Evolutionary conservation across 1,140 invertebrate genomes (phyloP).

Genomic region (Streblospio benedicti): DNA sequence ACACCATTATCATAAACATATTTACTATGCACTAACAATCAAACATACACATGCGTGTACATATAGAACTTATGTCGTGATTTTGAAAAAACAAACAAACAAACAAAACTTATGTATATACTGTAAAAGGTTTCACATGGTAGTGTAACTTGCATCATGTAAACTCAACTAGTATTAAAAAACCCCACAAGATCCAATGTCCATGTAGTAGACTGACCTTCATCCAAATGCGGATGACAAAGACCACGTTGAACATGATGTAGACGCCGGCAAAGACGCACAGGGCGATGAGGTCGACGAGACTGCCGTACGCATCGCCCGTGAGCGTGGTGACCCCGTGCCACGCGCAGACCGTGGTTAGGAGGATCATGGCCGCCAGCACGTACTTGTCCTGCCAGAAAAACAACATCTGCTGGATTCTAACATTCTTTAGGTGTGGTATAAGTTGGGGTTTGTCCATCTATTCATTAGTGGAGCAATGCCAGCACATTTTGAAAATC

Average conservation of each 20-base stretch:
- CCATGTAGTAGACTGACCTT: not conserved
- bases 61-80: not conserved
- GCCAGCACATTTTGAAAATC: too few species aligned
- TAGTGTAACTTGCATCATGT: not conserved
- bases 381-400: conserved; percentile 47
- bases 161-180: not conserved
- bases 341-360: conserved; percentile 42
- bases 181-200: not conserved
- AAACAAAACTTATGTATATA: not conserved
- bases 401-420: too few species aligned
- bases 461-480: too few species aligned
- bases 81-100: not conserved
- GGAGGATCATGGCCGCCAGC: conserved; percentile 39
- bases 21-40: too few species aligned
- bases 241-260: conserved; percentile 31
- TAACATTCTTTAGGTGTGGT: too few species aligned
- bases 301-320: conserved; percentile 7
- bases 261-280: conserved; percentile 35
- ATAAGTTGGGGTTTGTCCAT: too few species aligned
- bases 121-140: not conserved
- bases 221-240: conserved; percentile 25
- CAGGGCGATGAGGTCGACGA: conserved; percentile 29
- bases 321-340: conserved; percentile 36
- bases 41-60: not conserved
- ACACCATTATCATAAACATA: too few species aligned